Evolutionary conservation across 2,113 vertebrate species (phyloP), one percentile per base, ranked within the genome.

Genomic region (Istiophorus platypterus): DNA sequence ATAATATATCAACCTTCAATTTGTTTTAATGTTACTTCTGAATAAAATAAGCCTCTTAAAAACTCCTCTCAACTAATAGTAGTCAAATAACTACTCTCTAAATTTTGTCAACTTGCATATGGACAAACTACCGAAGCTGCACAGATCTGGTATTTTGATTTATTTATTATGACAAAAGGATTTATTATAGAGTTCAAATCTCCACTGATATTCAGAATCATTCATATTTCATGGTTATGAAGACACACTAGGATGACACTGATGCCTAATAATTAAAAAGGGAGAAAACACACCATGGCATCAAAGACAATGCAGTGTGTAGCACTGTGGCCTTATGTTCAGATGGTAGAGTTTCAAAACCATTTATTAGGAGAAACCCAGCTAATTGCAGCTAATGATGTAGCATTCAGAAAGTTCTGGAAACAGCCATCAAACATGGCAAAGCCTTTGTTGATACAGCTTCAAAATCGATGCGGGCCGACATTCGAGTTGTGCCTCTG

Each of bases 301-400:
- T 66, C 27, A 72, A 72, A 84, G 68, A 81, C 54, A 58, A 54
- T 39, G 20, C 61, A 45, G 22, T 63, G 27, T 71, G 52, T 10
- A 7, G 4, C 66, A 22, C 37, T 1, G 51, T 72, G 37, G 64
- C 66, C n/a, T 51, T 37, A n/a, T 51, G 42, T 47, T 54, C 75
- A 29, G 14, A 67, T 82, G 75, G 62, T 29, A 63, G 69, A 57
- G 62, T 34, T 81, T 73, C 63, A 73, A 63, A 72, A 81, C 70
- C n/a, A 62, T 59, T 59, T 78, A 49, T 51, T 72, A 58, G 56
- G n/a, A 37, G 78, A 76, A 85, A 67, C 52, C 29, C n/a, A 34
- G 54, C 74, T 85, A 59, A 84, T 78, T 76, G 58, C 57, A 31
- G 31, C 26, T 70, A 80, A 85, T 81, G 66, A 82, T 74, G 24